phyloP scores from a whole-genome alignment of 2,113 vertebrate genomes.

The Egretta garzetta region DNA sequence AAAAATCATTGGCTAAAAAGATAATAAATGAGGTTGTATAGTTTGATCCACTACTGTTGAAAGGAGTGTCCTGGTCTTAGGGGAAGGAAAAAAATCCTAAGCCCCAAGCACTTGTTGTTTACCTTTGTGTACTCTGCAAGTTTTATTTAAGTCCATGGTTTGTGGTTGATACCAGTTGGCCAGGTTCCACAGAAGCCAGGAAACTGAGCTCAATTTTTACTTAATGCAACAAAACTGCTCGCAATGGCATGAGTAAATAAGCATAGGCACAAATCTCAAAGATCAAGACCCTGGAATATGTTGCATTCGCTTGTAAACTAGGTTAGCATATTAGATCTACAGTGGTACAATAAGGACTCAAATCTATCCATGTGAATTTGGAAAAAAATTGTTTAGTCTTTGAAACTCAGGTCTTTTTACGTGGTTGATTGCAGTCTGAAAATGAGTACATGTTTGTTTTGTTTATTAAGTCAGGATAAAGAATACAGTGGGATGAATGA shows the following conservation, averaged over 20 bases:
- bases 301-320: not conserved
- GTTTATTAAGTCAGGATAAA: not conserved
- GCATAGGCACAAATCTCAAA: not conserved
- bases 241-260: not conserved
- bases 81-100: not conserved
- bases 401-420: not conserved
- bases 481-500: not conserved
- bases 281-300: not conserved
- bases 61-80: not conserved
- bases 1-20: not conserved
- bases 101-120: not conserved
- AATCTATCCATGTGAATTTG: not conserved
- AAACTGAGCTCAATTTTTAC: not conserved
- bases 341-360: not conserved
- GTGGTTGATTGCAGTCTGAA: not conserved
- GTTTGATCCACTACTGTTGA: not conserved
- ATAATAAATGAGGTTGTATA: not conserved
- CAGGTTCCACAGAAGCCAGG: not conserved
- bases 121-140: not conserved
- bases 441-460: not conserved
- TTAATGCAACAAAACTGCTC: not conserved
- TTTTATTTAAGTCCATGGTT: not conserved
- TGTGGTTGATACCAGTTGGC: not conserved
- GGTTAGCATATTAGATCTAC: not conserved
- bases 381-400: not conserved